Conservation (phyloP, 2,113 vertebrate genomes). For the Gymnorhina tibicen region DNA sequence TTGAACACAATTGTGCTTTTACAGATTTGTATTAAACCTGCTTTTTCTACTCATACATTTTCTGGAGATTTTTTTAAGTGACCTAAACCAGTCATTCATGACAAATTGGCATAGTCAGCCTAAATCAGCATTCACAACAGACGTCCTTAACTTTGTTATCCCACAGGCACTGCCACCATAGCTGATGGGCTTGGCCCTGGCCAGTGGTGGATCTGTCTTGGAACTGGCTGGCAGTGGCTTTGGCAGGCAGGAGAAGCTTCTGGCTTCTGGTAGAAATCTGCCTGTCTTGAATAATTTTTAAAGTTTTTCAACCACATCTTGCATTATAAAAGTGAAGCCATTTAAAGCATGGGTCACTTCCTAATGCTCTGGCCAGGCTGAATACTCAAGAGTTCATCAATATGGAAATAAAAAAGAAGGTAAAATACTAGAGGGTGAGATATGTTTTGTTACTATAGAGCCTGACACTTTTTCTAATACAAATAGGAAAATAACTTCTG, state of each 20-base stretch:
- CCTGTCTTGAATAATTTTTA: neutral
- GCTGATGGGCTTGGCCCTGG: fast-evolving
- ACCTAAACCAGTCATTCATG: neutral
- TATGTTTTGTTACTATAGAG: neutral
- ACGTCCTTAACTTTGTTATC: neutral
- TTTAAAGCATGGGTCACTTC: neutral
- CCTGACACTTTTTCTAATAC: neutral
- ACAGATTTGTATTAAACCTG: neutral
- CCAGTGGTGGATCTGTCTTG: neutral
- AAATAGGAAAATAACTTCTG: neutral
- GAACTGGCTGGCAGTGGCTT: fast-evolving
- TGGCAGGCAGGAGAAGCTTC: neutral
- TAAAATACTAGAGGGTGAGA: neutral
- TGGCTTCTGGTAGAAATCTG: neutral
- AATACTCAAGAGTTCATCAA: neutral
- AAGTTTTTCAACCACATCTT: neutral
- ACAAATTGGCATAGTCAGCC: neutral
- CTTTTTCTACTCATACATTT: neutral
- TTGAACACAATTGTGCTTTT: fast-evolving
- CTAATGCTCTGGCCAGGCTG: neutral
- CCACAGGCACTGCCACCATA: fast-evolving
- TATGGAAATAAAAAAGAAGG: neutral
- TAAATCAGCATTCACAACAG: neutral
- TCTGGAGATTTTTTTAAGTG: neutral
- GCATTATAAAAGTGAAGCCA: neutral